phyloP scores from a whole-genome alignment of 2,888 invertebrate species.

The Scaptomyza flava region DNA sequence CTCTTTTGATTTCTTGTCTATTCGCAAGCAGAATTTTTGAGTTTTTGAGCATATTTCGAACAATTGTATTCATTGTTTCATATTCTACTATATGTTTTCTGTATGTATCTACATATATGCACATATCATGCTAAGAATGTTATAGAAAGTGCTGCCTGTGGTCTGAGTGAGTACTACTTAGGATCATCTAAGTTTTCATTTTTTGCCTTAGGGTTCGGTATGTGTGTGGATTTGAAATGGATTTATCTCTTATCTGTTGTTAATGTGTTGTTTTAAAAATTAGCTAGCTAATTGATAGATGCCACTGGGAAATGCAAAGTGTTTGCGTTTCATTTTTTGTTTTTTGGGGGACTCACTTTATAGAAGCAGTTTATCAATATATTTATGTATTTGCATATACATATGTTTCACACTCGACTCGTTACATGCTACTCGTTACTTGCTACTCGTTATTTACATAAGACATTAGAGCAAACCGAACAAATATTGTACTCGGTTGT shows the following conservation, averaged over 20 bases:
- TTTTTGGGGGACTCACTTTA: not conserved
- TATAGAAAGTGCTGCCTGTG: slow-evolving; percentile 47
- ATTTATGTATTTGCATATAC: slow-evolving; percentile 6
- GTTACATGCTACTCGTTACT: slow-evolving; percentile 16
- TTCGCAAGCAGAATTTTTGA: slow-evolving; percentile 12
- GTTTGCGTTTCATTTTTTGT: not conserved
- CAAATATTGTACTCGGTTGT: slow-evolving; percentile 7
- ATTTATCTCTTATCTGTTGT: slow-evolving; percentile 28
- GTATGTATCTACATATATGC: not conserved
- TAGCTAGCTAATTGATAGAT: slow-evolving; percentile 53
- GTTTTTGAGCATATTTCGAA: slow-evolving; percentile 38
- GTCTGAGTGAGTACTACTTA: slow-evolving; percentile 40
- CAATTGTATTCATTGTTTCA: slow-evolving; percentile 13
- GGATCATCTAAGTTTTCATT: slow-evolving; percentile 31
- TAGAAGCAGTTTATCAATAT: slow-evolving; percentile 25
- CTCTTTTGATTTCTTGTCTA: slow-evolving; percentile 11
- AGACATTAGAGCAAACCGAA: slow-evolving; percentile 30
- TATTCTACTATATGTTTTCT: slow-evolving; percentile 19
- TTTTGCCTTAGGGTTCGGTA: not conserved
- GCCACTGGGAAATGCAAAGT: slow-evolving; percentile 22
- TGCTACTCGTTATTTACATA: slow-evolving; percentile 51
- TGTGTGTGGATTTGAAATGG: slow-evolving; percentile 26
- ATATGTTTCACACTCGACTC: slow-evolving; percentile 13
- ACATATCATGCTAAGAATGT: slow-evolving; percentile 14
- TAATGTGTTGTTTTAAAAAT: slow-evolving; percentile 41